Base-by-base conservation (phyloP, 2,113 vertebrate species). In the Halcyon senegalensis region DNA sequence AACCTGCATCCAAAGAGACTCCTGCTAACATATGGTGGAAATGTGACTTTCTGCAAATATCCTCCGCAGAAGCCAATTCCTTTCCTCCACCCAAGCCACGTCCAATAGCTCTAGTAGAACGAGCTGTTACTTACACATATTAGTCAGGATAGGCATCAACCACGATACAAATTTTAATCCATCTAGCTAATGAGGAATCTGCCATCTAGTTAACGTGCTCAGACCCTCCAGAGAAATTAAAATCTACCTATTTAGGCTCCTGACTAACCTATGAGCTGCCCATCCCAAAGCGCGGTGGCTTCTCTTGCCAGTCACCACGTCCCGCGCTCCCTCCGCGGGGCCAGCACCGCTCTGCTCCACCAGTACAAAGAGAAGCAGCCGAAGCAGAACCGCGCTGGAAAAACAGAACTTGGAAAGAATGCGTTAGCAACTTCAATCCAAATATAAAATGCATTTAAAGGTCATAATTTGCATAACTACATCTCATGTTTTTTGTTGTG, bases 31-130 rank as follows among this genome's bases (percentile, higher is more conserved):
- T 97, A 97, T 97, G 97, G 96, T 97, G 89, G 96, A 97, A 97
- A 96, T 97, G 89, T 97, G 95, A 97, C 96, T 97, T 97, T 97
- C 96, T 97, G 94, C 97, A 97, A 97, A 97, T 97, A 97, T 97
- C 96, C 96, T 96, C 93, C 16, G 24, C 93, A 94, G 92, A 91
- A 90, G 96, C 97, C 97, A 97, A 97, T 95, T 97, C 97, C 87
- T 97, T 92, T 97, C 92, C 94, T 97, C 96, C 93, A 97, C 94
- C 95, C 97, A 95, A 97, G 91, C 95, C 95, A 93, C 75, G 48
- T 97, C 94, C 96, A 97, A 92, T 87, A 96, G 93, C 93, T 97
- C 89, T 31, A 85, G 77, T 67, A 76, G 94, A 97, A 96, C 25
- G 92, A 97, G 97, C 97, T 97, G 93, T 93, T 95, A 94, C 94